Percentiles rank a stretch among this genome's conserved stretches.
These are phyloP conservation scores for Leucopsar rothschildi DNA, from an alignment of 2,113 vertebrate species.

Conservation along the genomic window DNA sequence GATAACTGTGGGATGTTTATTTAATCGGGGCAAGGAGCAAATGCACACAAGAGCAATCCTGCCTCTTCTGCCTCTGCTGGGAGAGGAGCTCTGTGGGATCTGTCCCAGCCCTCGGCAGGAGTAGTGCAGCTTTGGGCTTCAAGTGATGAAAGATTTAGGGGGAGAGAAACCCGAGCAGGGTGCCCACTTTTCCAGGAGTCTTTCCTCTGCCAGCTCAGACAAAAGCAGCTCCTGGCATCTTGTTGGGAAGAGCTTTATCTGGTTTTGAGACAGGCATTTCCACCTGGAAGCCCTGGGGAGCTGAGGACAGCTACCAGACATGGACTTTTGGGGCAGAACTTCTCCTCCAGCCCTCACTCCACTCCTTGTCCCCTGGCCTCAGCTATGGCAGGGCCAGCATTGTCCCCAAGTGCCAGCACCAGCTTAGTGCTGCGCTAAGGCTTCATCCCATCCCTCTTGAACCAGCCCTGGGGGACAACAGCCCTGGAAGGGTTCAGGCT, in stretches of 20 bases:
- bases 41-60: not conserved
- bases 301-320: not conserved
- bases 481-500: not conserved
- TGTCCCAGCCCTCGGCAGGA: not conserved
- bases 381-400: not conserved
- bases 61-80: not conserved
- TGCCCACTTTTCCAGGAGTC: not conserved
- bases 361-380: not conserved
- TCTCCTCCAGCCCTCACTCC: not conserved
- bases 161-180: not conserved
- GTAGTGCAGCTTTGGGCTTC: not conserved
- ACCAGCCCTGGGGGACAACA: not conserved
- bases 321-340: not conserved
- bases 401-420: not conserved
- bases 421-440: not conserved
- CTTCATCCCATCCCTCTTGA: not conserved
- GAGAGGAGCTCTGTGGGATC: not conserved
- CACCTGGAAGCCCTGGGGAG: not conserved
- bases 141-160: not conserved
- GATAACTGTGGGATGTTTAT: not conserved
- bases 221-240: not conserved
- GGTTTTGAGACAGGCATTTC: not conserved
- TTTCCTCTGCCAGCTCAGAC: not conserved
- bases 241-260: not conserved
- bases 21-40: constrained; percentile 49